Percentiles rank a stretch among this genome's conserved stretches.
Conservation (phyloP, 2,888 invertebrate genomes). For the Heliconius sara region DNA sequence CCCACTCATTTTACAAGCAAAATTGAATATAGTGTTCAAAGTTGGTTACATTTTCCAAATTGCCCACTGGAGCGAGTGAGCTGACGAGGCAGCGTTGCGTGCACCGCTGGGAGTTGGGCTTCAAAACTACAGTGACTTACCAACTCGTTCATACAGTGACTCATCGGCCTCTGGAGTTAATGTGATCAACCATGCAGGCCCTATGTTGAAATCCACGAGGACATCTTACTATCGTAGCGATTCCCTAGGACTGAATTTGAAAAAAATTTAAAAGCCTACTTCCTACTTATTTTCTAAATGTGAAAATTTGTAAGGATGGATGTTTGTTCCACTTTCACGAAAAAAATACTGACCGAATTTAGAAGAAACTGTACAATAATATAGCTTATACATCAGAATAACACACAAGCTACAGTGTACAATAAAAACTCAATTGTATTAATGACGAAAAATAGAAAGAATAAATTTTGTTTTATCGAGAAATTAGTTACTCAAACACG, state of each 20-base stretch:
- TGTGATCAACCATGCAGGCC: slow-evolving; percentile 61
- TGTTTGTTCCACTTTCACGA: too few relatives aligned
- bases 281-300: too few relatives aligned
- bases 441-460: not conserved
- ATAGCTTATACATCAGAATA: too few relatives aligned
- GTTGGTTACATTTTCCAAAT: slow-evolving; percentile 63
- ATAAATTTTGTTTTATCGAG: not conserved
- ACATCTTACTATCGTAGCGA: slow-evolving; percentile 1
- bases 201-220: slow-evolving; percentile 30
- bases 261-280: too few relatives aligned
- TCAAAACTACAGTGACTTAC: slow-evolving; percentile 64
- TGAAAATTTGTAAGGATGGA: too few relatives aligned
- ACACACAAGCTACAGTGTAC: too few relatives aligned
- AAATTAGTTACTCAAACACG: slow-evolving; percentile 26
- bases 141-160: slow-evolving; percentile 58
- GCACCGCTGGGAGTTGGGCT: slow-evolving; percentile 55
- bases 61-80: slow-evolving; percentile 70
- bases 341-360: too few relatives aligned
- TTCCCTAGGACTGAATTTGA: not conserved
- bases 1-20: slow-evolving; percentile 31
- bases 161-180: slow-evolving; percentile 61
- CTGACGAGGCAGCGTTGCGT: slow-evolving; percentile 76
- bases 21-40: slow-evolving; percentile 47
- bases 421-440: not conserved
- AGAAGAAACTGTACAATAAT: too few relatives aligned